Percentiles rank a stretch among this genome's conserved stretches.
phyloP scores from a whole-genome alignment of 2,888 invertebrate genomes.

The Lucinisca nassula region DNA sequence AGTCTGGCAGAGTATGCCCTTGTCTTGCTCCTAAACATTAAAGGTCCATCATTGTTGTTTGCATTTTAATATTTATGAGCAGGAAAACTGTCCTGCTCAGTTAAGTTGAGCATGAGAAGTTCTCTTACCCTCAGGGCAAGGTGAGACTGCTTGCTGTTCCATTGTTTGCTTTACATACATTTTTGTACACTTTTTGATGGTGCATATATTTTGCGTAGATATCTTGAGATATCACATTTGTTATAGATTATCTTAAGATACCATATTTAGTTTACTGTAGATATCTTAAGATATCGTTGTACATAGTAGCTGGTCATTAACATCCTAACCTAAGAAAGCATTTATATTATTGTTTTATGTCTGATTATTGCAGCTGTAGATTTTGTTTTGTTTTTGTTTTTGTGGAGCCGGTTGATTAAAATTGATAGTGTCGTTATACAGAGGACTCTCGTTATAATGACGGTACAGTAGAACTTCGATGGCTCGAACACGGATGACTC shows the following conservation, averaged over 20 bases:
- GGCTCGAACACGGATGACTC: no score
- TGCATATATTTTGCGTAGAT: background rate
- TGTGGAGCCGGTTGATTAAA: no score
- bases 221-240: background rate
- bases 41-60: background rate
- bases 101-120: background rate
- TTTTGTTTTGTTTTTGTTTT: no score
- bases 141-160: background rate
- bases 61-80: background rate
- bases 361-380: no score
- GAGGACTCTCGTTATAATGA: no score
- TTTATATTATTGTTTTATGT: background rate
- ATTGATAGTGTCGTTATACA: no score
- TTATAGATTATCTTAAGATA: background rate
- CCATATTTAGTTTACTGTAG: background rate
- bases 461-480: no score
- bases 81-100: background rate
- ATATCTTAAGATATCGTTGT: constrained; percentile 4
- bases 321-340: background rate
- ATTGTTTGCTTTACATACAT: background rate
- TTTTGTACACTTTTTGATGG: background rate
- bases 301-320: background rate
- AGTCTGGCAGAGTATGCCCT: background rate
- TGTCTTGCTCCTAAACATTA: background rate
- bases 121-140: background rate